These are phyloP conservation scores for Apodemia mormo DNA, from an alignment of 2,888 invertebrate genomes.

Conservation along the genomic window DNA sequence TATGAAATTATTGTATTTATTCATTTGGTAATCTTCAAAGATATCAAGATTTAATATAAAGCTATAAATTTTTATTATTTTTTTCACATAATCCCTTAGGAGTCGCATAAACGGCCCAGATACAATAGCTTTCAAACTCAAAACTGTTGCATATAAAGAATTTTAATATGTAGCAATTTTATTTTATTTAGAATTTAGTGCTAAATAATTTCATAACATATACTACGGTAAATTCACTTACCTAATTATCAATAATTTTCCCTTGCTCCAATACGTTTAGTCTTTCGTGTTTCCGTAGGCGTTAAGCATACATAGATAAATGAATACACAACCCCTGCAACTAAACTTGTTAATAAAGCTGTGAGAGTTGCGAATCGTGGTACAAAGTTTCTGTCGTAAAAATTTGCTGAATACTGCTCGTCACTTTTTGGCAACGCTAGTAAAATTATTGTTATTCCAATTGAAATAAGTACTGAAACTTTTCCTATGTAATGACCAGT, in stretches of 20 bases:
- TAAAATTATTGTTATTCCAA: slow-evolving; percentile 81
- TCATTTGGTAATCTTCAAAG: no score
- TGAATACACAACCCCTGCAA: slow-evolving; percentile 53
- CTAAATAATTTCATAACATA: not conserved
- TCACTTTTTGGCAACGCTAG: slow-evolving; percentile 82
- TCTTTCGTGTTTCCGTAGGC: slow-evolving; percentile 60
- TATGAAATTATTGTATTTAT: no score
- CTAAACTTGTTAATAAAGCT: slow-evolving; percentile 52
- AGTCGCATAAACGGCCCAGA: no score
- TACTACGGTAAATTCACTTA: slow-evolving; percentile 21
- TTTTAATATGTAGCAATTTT: no score
- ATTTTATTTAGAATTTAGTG: no score
- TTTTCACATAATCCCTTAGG: no score
- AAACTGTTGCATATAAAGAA: no score
- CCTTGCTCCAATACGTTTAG: slow-evolving; percentile 52
- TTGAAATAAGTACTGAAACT: slow-evolving; percentile 78
- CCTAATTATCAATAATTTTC: slow-evolving; percentile 15
- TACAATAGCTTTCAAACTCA: no score
- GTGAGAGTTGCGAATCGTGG: slow-evolving; percentile 55
- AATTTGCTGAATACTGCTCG: slow-evolving; percentile 66
- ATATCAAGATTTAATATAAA: no score
- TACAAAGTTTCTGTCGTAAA: slow-evolving; percentile 67
- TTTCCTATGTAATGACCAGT: slow-evolving; percentile 85
- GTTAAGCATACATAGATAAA: slow-evolving; percentile 58
- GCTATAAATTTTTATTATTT: no score